Evolutionary conservation across 2,113 vertebrate genomes (phyloP).

Genomic region (Podocnemis expansa): DNA sequence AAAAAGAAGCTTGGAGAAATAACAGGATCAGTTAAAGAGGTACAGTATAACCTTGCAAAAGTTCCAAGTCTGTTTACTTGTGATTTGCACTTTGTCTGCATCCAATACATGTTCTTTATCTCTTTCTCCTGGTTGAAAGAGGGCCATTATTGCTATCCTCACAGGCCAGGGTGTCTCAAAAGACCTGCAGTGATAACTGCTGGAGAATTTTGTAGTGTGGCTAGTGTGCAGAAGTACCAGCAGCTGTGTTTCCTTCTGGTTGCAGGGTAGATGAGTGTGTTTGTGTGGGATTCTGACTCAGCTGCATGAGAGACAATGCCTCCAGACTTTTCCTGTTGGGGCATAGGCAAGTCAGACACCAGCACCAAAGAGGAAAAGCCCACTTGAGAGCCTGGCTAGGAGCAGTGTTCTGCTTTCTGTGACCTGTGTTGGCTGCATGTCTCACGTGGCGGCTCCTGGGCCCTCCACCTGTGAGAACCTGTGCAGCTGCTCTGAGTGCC

Average conservation of each 20-base stretch:
- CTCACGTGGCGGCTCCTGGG: neutral
- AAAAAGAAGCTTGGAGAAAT: constrained; percentile 89
- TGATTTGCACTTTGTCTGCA: rapidly evolving
- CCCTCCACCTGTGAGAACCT: neutral
- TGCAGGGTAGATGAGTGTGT: neutral
- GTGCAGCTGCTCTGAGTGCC: neutral
- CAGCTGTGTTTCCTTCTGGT: neutral
- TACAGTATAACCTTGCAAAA: constrained; percentile 30
- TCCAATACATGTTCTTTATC: neutral
- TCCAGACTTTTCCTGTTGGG: neutral
- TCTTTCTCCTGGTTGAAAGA: rapidly evolving
- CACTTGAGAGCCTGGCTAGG: neutral
- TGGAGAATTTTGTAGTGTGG: neutral
- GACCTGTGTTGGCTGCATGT: neutral
- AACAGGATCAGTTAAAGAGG: constrained; percentile 93
- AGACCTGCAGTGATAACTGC: neutral
- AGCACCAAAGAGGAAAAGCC: neutral
- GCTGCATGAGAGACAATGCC: neutral
- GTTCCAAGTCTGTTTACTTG: neutral
- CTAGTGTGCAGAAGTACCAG: rapidly evolving
- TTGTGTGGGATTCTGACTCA: neutral
- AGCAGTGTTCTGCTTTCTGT: neutral
- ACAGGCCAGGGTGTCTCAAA: neutral
- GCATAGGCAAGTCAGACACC: neutral
- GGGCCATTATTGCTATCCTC: neutral